A percentile compares a stretch with the other conserved stretches of the same genome.
phyloP scores from a whole-genome alignment of 2,888 invertebrate species.

The Chrysolina americana region DNA sequence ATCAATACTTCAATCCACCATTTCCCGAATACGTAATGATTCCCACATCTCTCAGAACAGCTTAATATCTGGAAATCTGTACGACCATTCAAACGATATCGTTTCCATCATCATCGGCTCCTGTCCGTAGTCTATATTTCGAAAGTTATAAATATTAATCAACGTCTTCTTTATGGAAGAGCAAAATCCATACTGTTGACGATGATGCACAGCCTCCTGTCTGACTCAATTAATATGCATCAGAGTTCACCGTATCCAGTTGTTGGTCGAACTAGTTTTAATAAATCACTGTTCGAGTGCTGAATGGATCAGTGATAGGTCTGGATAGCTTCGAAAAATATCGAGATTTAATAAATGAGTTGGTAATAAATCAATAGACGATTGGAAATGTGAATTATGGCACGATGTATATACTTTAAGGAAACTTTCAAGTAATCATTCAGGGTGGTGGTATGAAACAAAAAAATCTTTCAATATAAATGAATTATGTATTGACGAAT shows the following conservation, averaged over 20 bases:
- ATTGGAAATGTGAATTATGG: not conserved
- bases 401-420: too few species aligned
- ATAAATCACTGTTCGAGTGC: slow-evolving; percentile 51
- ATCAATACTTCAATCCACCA: too few species aligned
- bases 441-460: too few species aligned
- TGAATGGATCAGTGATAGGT: slow-evolving; percentile 9
- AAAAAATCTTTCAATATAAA: too few species aligned
- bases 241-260: slow-evolving; percentile 42
- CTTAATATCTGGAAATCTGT: not conserved
- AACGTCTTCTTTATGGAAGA: slow-evolving; percentile 49
- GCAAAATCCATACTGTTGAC: slow-evolving; percentile 47
- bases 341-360: slow-evolving; percentile 8
- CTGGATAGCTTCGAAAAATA: slow-evolving; percentile 6
- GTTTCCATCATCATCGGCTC: slow-evolving; percentile 22
- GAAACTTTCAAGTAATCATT: too few species aligned
- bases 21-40: too few species aligned
- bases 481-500: too few species aligned
- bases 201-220: slow-evolving; percentile 55
- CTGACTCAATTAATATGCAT: slow-evolving; percentile 55
- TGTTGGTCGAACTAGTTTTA: slow-evolving; percentile 47
- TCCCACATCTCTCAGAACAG: not conserved
- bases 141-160: slow-evolving; percentile 49
- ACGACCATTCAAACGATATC: not conserved
- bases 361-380: not conserved
- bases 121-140: slow-evolving; percentile 33